Base-by-base conservation (phyloP, 2,888 invertebrate genomes). In the Panorpa germanica region DNA sequence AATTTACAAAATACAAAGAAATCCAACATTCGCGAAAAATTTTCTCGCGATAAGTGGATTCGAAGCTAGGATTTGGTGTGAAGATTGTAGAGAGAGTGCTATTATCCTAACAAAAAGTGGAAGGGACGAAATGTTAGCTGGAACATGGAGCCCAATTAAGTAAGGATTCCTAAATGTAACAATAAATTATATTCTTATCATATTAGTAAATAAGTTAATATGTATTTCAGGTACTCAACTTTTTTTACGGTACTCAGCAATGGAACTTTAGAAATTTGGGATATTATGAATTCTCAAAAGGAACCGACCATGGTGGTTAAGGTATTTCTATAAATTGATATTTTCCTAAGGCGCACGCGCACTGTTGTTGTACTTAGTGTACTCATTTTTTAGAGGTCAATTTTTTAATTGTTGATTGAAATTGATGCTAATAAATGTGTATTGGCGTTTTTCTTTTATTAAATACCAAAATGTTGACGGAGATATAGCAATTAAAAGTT, bases 21-120 rank as follows among this genome's bases (percentile, higher is more conserved):
- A 95, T 57, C 86, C 93, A 2, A 82, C 81, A 5, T 91, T 90
- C 53, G 70, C 88, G 1, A 95, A 95, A 56, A 91, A 91, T 50
- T 93, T 95, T 49, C 55, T 95, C 28, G 85, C 88, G 0, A 75
- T 93, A 4, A 93, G 93, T 1, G 93, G 93, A 52, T 93, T 90
- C 86, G 83, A 85, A 5, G 83, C 88, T 0, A 63, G 78, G 36
- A 81, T 95, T 37, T 95, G 91, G 90, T 85, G 90, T 4, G 93
- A 95, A 53, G 95, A 95, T 50, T 88, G 90, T 44, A 67, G 75
- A 31, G 93, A 93, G 47, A 88, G 88, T 17, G 71, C 88, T 1
- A 88, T 95, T 33, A 73, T 91, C 48, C 91, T 91, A 90, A 90
- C 91, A 4, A 66, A 70, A 47, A 70, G 65, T 33, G 72, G 77